Evolutionary conservation across 2,888 invertebrate species (phyloP), one percentile per base, ranked within the genome.

Genomic region (Ennomos fuscantarius): DNA sequence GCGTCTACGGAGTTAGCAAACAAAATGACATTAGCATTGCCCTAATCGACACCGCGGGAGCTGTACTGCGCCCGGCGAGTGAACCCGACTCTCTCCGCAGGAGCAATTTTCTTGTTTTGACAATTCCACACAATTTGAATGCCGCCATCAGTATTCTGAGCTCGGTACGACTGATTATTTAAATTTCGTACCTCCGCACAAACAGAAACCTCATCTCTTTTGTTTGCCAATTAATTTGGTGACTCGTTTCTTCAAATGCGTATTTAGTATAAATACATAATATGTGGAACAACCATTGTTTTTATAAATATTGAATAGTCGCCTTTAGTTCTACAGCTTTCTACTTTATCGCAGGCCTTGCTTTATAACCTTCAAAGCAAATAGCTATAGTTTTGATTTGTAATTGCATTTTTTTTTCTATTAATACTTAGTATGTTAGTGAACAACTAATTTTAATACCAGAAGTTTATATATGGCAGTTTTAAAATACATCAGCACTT

Each of bases 21-120:
- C 84, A 88, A 86, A 64, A 87, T 82, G 82, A 75, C 84, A 86
- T 89, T 87, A 87, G 84, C 85, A 83, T 87, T 80, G 81, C 79
- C 80, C 79, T 88, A 88, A 89, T 87, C 84, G 85, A 84, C 87
- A 82, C 77, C 84, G 72, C 76, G 86, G 86, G 86, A 84, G 76
- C 76, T 68, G 72, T 78, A 69, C 70, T 57, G 70, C 70, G 63
- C 69, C 73, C 75, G 71, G 72, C 70, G 74, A 73, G 69, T 69
- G 67, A 73, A 69, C 67, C 67, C 70, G 66, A 24, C 24, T 24
- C 70, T 72, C 74, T 70, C 74, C 81, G 70, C 69, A 71, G 68
- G 74, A 79, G 71, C 83, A 80, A 85, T 85, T 82, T 84, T 83
- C 84, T 83, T 84, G 84, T 82, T 84, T 81, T 82, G 81, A 81